phyloP scores from a whole-genome alignment of 2,888 invertebrate genomes.

The Chymomyza caudatula region DNA sequence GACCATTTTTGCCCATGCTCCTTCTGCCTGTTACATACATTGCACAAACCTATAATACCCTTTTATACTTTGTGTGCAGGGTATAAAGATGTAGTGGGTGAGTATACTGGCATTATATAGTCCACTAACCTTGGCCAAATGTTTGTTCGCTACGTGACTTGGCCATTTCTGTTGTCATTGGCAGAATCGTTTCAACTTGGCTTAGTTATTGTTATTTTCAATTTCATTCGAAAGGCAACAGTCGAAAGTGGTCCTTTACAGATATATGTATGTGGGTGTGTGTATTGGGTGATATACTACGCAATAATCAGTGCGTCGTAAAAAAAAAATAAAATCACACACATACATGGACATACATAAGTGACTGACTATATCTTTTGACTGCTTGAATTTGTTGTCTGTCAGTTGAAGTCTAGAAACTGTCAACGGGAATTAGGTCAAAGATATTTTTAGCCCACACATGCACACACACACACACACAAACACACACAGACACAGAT shows the following conservation, averaged over 20 bases:
- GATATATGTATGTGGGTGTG: background rate
- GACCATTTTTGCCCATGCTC: no score
- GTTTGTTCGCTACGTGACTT: conserved; percentile 33
- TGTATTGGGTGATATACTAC: background rate
- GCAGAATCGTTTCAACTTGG: conserved; percentile 7
- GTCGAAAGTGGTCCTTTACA: background rate
- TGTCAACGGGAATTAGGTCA: conserved; percentile 64
- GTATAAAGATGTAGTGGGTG: background rate
- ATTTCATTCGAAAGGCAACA: conserved; percentile 23
- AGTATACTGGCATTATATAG: background rate
- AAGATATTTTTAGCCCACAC: conserved; percentile 55
- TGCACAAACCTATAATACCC: no score
- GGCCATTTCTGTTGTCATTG: conserved; percentile 8
- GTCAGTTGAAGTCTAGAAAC: conserved; percentile 15
- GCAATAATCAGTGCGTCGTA: conserved; percentile 1
- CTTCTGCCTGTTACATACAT: no score
- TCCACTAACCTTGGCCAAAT: background rate
- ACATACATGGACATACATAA: conserved; percentile 1
- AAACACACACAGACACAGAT: background rate
- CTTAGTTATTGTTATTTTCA: conserved; percentile 41
- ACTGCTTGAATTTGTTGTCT: conserved; percentile 35
- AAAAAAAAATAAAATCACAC: background rate
- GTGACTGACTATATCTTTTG: conserved; percentile 14
- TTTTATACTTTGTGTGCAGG: no score
- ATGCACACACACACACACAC: background rate